Base-by-base conservation (phyloP, 2,113 vertebrate genomes). In the Eulemur macaco region DNA sequence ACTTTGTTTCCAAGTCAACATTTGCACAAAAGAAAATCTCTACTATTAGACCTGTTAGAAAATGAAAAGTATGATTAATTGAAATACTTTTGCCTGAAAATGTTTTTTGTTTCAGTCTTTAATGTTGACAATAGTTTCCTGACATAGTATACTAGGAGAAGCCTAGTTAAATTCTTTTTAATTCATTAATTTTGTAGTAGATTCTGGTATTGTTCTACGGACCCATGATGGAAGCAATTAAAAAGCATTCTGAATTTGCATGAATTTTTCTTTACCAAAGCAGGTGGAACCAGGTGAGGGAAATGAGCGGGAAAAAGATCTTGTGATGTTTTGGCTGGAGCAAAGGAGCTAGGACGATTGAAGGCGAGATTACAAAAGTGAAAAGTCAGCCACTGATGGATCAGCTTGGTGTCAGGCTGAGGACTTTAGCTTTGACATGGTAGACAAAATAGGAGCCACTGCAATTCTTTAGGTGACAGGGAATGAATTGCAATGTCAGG, bases 11-110 rank as follows among this genome's bases (percentile, higher is more conserved):
- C 10, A 68, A 77, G 63, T 8, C 68, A 93, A 93, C 20, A 68
- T 91, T 91, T 94, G 93, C 13, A 58, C 68, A n/a, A 56, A 93
- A 78, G 18, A 88, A 94, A 64, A 92, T 31, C 29, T 96, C 50
- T 23, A 58, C 11, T 78, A 56, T 31, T 60, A 94, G 15, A 68
- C 0, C 0, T 52, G 89, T 83, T 92, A 23, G 31, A 73, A 95
- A 94, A 76, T 76, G 29, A 18, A 97, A 94, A 84, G 25, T 47
- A 23, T 68, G 29, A 85, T 83, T 92, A 68, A 63, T 34, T 96
- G 29, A 91, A 27, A 52, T 69, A 37, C 63, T 89, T 92, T 69
- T 71, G 29, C 76, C 37, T 93, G 14, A 89, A 92, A 95, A 84
- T 68, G 1, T 84, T 71, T 68, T 91, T 93, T 90, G 73, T 94